Base-by-base conservation (phyloP, 2,888 invertebrate species). In the Rotaria sp. region DNA sequence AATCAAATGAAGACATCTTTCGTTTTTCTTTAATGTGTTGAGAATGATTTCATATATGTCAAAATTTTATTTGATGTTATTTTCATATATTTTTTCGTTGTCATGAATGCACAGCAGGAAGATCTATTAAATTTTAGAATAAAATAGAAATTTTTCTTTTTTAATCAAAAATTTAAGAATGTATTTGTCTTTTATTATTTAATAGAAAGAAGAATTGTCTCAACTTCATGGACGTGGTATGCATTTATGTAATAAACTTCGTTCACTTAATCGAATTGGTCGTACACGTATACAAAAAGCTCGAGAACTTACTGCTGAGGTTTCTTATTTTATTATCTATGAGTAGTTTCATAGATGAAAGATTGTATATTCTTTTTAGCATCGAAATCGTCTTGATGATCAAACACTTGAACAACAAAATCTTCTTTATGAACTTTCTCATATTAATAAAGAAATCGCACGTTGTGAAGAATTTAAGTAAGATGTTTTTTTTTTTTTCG, bases 401-500 rank as follows among this genome's bases (percentile, higher is more conserved):
- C 80, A 80, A 80, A 80, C 80, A n/a, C 45, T 80, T 26, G 95
- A 95, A 89, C 92, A 96, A 86, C 96, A 97, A 91, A 97, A 97
- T 92, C 93, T 97, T 85, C 92, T 96, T 11, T 97, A 97, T 91
- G 97, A 97, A 93, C 94, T 95, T 18, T 94, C 95, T 90, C 96
- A 97, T 92, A 92, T 97, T 38, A 94, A 96, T 88, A 95, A 96
- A 89, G 97, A 97, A 93, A 96, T 96, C n/a, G 94, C 95, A 38
- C 96, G 96, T 89, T 97, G 97, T 90, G 93, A 96, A 87, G 95
- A 96, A 90, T 97, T 96, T 90, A 96, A 96, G 94, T 94, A 91
- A 90, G 93, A 88, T 30, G 4, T 15, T 0, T 55, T 55, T 26
- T 11, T 15, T 59, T 26, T n/a, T 59, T 30, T 59, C 26, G 2